These are phyloP conservation scores for Scaptomyza graminum DNA, from an alignment of 1,140 invertebrate genomes.

Conservation along the genomic window DNA sequence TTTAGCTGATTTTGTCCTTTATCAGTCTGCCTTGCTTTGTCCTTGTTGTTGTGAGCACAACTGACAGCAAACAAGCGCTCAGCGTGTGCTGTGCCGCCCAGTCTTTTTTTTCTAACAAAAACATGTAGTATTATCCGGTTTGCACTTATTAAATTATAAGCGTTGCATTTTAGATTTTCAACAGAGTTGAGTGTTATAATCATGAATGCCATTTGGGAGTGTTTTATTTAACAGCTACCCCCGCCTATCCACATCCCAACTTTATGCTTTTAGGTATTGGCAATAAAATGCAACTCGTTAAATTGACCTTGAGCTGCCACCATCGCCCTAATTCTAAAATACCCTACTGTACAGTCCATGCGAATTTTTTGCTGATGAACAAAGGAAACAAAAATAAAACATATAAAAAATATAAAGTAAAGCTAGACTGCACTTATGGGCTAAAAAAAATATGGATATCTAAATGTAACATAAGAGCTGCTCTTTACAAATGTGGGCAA, in stretches of 20 bases:
- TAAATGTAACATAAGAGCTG: slow-evolving; percentile 68
- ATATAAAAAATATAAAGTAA: slow-evolving; percentile 16
- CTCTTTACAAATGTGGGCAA: slow-evolving; percentile 10
- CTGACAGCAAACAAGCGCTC: slow-evolving; percentile 4
- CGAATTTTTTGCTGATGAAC: slow-evolving; percentile 30
- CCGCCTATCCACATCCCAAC: no score
- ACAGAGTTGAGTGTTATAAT: slow-evolving; percentile 17
- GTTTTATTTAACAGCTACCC: slow-evolving; percentile 9
- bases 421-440: slow-evolving; percentile 70
- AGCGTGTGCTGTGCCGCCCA: slow-evolving; percentile 3
- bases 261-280: not conserved
- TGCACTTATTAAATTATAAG: slow-evolving; percentile 40
- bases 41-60: no score
- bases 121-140: not conserved
- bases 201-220: slow-evolving; percentile 23
- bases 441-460: slow-evolving; percentile 82
- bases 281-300: slow-evolving; percentile 13
- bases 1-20: no score
- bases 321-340: slow-evolving; percentile 14
- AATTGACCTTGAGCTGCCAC: slow-evolving; percentile 37
- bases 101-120: slow-evolving; percentile 2
- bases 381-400: slow-evolving; percentile 23
- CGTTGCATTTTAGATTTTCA: slow-evolving; percentile 9
- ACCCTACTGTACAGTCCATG: slow-evolving; percentile 2
- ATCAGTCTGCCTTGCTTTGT: no score